phyloP scores from a whole-genome alignment of 2,113 vertebrate genomes.

The Dolichotis patagonum region DNA sequence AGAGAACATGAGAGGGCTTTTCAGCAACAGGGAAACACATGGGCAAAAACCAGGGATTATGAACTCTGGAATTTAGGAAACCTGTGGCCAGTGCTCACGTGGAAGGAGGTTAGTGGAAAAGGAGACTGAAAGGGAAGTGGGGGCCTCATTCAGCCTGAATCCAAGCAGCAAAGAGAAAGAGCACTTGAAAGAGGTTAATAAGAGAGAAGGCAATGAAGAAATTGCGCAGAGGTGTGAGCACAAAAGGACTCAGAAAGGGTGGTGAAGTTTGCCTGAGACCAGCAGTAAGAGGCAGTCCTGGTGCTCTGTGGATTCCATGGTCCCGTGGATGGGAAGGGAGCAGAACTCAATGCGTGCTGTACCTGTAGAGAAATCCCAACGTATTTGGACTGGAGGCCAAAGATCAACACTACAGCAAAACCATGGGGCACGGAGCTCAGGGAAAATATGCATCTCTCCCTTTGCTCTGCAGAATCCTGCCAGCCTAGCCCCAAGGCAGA shows the following conservation, averaged over 20 bases:
- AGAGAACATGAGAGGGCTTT: conserved; percentile 1
- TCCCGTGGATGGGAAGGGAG: neutral
- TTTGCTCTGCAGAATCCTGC: neutral
- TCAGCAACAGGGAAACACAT: neutral
- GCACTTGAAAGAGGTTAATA: neutral
- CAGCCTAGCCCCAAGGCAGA: neutral
- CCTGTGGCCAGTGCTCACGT: neutral
- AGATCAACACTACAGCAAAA: neutral
- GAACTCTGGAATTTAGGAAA: neutral
- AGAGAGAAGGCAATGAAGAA: no score
- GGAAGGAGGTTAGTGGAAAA: neutral
- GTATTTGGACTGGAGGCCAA: neutral
- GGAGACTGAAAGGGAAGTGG: neutral
- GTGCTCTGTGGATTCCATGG: no score
- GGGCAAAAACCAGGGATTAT: neutral
- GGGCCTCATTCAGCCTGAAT: neutral
- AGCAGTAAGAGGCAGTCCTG: neutral
- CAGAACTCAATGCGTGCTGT: neutral
- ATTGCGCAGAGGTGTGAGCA: no score
- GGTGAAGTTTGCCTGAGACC: neutral
- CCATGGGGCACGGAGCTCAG: neutral
- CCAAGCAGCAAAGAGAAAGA: neutral
- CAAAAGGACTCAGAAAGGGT: neutral
- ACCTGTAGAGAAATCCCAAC: neutral
- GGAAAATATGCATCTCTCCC: neutral